Percentiles rank a stretch among this genome's conserved stretches.
Conservation (phyloP, 2,113 vertebrate genomes). For the Brachyhypopomus gauderio region DNA sequence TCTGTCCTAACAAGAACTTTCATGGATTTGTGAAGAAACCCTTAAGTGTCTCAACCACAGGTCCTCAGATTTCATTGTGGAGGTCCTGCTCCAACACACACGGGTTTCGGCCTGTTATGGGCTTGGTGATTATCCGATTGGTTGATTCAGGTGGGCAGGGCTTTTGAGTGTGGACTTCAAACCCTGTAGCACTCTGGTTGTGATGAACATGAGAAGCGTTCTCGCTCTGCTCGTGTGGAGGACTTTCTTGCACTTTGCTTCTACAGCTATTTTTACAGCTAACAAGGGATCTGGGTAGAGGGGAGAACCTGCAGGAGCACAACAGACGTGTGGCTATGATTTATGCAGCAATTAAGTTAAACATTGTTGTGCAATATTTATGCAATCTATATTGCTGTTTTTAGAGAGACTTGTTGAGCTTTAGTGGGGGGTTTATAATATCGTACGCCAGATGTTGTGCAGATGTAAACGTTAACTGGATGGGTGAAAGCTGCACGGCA, state of each 20-base stretch:
- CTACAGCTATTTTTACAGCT: neutral
- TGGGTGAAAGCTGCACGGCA: neutral
- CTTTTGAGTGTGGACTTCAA: neutral
- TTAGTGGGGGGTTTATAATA: neutral
- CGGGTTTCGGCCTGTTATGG: neutral
- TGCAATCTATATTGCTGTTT: neutral
- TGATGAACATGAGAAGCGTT: neutral
- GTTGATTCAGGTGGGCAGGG: neutral
- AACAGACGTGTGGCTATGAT: neutral
- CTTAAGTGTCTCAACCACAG: neutral
- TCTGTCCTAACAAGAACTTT: too few relatives aligned
- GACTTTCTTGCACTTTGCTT: neutral
- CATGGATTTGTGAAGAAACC: neutral
- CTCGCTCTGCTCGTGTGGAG: neutral
- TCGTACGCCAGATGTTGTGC: neutral
- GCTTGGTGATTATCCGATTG: neutral
- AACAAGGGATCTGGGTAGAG: neutral
- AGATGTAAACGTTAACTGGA: conserved; percentile 5
- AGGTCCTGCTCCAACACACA: neutral
- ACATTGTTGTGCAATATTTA: neutral
- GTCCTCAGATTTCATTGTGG: neutral
- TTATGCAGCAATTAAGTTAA: neutral
- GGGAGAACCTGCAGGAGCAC: neutral
- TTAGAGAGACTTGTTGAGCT: neutral
- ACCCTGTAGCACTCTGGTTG: neutral